Percentiles rank a stretch among this genome's conserved stretches.
Evolutionary conservation across 2,888 invertebrate genomes (phyloP).

Genomic region (Xylota segnis): DNA sequence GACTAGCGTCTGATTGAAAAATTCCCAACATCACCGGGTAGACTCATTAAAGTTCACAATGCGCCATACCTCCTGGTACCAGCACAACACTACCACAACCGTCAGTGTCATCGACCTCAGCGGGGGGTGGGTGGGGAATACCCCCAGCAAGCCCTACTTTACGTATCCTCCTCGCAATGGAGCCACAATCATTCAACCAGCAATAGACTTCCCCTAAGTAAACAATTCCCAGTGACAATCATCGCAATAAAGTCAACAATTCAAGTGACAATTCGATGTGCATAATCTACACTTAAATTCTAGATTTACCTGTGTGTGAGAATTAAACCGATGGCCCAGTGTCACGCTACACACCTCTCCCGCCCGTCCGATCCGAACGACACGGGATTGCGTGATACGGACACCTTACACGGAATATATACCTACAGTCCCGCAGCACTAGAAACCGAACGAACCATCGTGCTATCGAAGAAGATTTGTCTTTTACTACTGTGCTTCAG

Average conservation of each 20-base stretch:
- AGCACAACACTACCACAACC: neutral
- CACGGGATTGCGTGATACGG: constrained; percentile 68
- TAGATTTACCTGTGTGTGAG: constrained; percentile 62
- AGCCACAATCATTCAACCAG: neutral
- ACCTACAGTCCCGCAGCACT: constrained; percentile 20
- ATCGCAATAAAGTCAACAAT: constrained; percentile 71
- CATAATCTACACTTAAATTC: constrained; percentile 74
- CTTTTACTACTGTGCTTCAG: constrained; percentile 41
- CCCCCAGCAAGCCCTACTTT: neutral
- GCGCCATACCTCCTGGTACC: neutral
- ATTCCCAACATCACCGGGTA: too few species aligned
- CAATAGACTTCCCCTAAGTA: constrained; percentile 25
- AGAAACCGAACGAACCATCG: constrained; percentile 30
- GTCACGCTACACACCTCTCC: constrained; percentile 65
- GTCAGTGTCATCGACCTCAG: neutral
- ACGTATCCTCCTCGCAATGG: neutral
- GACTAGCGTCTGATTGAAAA: too few species aligned
- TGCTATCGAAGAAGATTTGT: constrained; percentile 72
- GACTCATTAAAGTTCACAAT: neutral
- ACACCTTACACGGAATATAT: constrained; percentile 72
- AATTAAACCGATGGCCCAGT: constrained; percentile 71
- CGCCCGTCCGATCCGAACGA: neutral
- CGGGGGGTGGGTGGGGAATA: too few species aligned
- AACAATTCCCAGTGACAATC: constrained; percentile 55
- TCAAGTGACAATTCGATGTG: constrained; percentile 75